phyloP scores from a whole-genome alignment of 1,140 invertebrate genomes.

The Rhagoletis zephyria region DNA sequence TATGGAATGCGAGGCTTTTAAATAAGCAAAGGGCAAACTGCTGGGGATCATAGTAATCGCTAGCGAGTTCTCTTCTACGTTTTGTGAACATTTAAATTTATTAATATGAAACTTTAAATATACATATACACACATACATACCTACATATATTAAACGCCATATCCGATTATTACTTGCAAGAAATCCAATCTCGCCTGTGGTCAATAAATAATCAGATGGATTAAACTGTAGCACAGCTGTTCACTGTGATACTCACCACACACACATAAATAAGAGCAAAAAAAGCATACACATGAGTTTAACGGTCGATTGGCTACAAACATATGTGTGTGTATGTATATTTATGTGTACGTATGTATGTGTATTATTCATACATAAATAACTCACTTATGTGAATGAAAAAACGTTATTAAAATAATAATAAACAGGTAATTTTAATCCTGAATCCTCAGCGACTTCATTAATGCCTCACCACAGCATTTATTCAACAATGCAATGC shows the following conservation, averaged over 20 bases:
- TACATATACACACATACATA: not conserved
- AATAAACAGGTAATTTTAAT: slow-evolving; percentile 33
- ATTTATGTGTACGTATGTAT: not conserved
- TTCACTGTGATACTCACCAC: not conserved
- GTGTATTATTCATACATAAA: not conserved
- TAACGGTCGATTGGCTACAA: too few species aligned
- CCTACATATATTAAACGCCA: not conserved
- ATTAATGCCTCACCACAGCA: slow-evolving; percentile 12
- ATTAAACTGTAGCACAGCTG: slow-evolving; percentile 15
- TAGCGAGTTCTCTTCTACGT: too few species aligned
- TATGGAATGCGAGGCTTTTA: too few species aligned
- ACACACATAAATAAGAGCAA: not conserved
- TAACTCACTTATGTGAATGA: not conserved
- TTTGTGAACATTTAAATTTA: too few species aligned
- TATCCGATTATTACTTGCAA: not conserved
- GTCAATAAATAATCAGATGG: slow-evolving; percentile 26
- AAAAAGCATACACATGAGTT: not conserved
- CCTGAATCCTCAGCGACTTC: slow-evolving; percentile 8
- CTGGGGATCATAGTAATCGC: too few species aligned
- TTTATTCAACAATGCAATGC: slow-evolving; percentile 27
- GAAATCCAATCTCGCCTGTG: slow-evolving; percentile 27
- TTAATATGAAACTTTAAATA: too few species aligned
- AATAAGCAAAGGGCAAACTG: too few species aligned
- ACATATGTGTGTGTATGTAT: not conserved
- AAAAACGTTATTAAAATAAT: slow-evolving; percentile 2